Percentiles rank a stretch among this genome's conserved stretches.
These are phyloP conservation scores for Eulacestoma nigropectus DNA, from an alignment of 2,113 vertebrate species.

Conservation along the genomic window DNA sequence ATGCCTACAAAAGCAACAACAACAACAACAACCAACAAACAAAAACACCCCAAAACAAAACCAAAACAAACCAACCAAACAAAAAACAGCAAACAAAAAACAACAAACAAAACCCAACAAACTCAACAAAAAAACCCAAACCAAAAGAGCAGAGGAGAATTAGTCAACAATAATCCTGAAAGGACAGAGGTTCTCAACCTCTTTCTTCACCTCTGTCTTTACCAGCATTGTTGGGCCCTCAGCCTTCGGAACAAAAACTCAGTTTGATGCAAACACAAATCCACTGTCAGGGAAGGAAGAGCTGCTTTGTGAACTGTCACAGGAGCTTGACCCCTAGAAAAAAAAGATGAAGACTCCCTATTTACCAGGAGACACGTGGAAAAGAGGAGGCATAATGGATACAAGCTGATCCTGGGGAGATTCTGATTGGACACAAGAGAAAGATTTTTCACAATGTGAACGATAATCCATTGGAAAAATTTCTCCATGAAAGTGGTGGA, in stretches of 20 bases:
- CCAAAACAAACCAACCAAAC: not conserved
- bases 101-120: not conserved
- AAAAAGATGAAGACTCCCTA: not conserved
- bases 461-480: not conserved
- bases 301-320: not conserved
- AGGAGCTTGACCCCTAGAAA: not conserved
- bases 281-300: not conserved
- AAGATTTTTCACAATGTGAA: not conserved
- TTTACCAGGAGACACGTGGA: not conserved
- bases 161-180: not conserved
- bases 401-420: not conserved
- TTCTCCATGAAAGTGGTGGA: not conserved
- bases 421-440: not conserved
- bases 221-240: accelerated
- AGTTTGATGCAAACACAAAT: not conserved
- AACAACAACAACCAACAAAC: not conserved
- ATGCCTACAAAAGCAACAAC: not conserved
- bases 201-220: not conserved
- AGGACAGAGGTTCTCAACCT: not conserved
- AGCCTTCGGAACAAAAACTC: accelerated
- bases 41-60: not conserved
- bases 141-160: not conserved
- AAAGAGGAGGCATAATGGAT: not conserved
- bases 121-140: not conserved
- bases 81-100: not conserved